phyloP scores from a whole-genome alignment of 1,140 invertebrate species.

The Episyrphus balteatus region DNA sequence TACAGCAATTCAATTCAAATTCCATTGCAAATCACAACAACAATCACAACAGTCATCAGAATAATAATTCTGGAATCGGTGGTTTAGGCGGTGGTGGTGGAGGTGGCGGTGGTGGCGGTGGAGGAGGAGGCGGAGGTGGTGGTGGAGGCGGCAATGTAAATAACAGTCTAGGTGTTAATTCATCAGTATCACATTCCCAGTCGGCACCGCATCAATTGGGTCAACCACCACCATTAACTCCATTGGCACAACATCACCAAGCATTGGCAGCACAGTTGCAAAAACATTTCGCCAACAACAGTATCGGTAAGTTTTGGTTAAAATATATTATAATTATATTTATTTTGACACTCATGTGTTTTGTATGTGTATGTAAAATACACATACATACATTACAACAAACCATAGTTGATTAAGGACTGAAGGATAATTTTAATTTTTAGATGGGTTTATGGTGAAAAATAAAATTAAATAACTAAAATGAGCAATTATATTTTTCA shows the following conservation, averaged over 20 bases:
- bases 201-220: conserved; percentile 30
- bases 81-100: not conserved
- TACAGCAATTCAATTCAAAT: conserved; percentile 34
- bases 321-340: too few relatives aligned
- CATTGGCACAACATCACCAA: conserved; percentile 34
- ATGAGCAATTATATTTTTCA: too few relatives aligned
- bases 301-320: conserved; percentile 28
- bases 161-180: conserved; percentile 17
- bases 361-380: too few relatives aligned
- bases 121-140: conserved; percentile 14
- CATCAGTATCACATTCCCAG: conserved; percentile 32
- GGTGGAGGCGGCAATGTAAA: conserved; percentile 39
- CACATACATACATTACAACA: too few relatives aligned
- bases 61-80: not conserved
- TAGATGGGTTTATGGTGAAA: too few relatives aligned
- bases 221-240: conserved; percentile 28
- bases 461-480: too few relatives aligned
- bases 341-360: too few relatives aligned
- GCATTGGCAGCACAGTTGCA: conserved; percentile 35
- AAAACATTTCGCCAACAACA: conserved; percentile 37
- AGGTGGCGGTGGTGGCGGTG: conserved; percentile 7
- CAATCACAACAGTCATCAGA: conserved; percentile 2
- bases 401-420: too few relatives aligned
- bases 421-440: too few relatives aligned
- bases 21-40: conserved; percentile 15